Evolutionary conservation across 2,113 vertebrate genomes (phyloP).

Genomic region (Oncorhynchus tshawytscha): DNA sequence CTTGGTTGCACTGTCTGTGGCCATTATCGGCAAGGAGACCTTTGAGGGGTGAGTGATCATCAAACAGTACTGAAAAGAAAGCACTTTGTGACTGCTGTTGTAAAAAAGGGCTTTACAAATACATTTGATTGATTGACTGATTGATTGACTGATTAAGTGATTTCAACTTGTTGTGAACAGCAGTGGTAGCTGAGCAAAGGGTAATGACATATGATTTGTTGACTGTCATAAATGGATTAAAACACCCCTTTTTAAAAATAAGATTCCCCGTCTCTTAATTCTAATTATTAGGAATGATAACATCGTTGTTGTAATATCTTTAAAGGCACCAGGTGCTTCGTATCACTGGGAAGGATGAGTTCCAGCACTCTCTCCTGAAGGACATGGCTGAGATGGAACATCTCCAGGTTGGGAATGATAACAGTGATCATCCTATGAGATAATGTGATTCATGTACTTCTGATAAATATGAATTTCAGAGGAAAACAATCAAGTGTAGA

Average conservation of each 20-base stretch:
- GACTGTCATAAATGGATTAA: too few relatives aligned
- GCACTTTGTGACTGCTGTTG: background rate
- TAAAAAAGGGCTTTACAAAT: too few relatives aligned
- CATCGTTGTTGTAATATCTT: background rate
- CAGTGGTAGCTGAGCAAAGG: too few relatives aligned
- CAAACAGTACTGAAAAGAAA: background rate
- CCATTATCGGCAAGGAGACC: conserved; percentile 59
- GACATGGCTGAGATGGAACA: conserved; percentile 64
- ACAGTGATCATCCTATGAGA: background rate
- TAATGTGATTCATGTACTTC: too few relatives aligned
- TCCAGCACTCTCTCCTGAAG: conserved; percentile 73
- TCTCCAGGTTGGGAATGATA: conserved; percentile 72
- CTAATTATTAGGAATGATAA: too few relatives aligned
- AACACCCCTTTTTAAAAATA: too few relatives aligned
- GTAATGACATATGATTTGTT: too few relatives aligned
- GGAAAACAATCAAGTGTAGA: too few relatives aligned
- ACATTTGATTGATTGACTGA: too few relatives aligned
- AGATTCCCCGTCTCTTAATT: too few relatives aligned
- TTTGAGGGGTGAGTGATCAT: conserved; percentile 83
- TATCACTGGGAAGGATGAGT: conserved; percentile 64
- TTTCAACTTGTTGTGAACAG: background rate
- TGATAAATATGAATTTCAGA: too few relatives aligned
- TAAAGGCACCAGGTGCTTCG: conserved; percentile 89
- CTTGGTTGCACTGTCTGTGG: conserved; percentile 62
- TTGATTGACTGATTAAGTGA: background rate